Percentiles rank a stretch among this genome's conserved stretches.
phyloP scores from a whole-genome alignment of 2,113 vertebrate species.

The Genyomyrus donnyi region DNA sequence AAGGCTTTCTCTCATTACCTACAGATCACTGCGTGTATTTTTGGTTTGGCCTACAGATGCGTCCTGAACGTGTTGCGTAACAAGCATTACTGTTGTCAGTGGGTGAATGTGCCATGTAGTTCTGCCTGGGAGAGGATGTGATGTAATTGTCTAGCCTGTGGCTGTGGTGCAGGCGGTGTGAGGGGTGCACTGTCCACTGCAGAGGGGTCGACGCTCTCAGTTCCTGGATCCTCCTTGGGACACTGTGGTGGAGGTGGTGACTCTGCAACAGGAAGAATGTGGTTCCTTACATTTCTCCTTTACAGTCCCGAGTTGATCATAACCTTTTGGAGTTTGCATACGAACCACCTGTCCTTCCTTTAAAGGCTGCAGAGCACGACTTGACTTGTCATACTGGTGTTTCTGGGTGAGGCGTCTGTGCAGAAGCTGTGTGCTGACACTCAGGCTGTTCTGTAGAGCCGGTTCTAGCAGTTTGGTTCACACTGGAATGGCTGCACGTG shows the following conservation, averaged over 20 bases:
- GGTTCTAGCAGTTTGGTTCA: background rate
- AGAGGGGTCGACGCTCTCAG: no score
- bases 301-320: background rate
- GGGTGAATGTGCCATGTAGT: no score
- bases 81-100: no score
- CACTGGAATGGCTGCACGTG: background rate
- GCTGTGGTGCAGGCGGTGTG: no score
- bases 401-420: background rate
- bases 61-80: no score
- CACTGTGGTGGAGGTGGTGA: background rate
- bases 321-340: conserved; percentile 15
- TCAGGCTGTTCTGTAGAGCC: background rate
- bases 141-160: no score
- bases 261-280: conserved; percentile 6
- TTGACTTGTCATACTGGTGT: background rate
- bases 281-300: conserved; percentile 10
- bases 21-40: no score
- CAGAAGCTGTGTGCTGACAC: background rate
- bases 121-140: no score
- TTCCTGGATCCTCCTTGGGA: background rate
- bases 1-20: no score
- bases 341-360: background rate
- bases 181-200: no score
- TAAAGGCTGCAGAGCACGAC: background rate
- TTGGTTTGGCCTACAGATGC: no score